phyloP scores from a whole-genome alignment of 1,140 invertebrate genomes.

The Lepidostoma basale region DNA sequence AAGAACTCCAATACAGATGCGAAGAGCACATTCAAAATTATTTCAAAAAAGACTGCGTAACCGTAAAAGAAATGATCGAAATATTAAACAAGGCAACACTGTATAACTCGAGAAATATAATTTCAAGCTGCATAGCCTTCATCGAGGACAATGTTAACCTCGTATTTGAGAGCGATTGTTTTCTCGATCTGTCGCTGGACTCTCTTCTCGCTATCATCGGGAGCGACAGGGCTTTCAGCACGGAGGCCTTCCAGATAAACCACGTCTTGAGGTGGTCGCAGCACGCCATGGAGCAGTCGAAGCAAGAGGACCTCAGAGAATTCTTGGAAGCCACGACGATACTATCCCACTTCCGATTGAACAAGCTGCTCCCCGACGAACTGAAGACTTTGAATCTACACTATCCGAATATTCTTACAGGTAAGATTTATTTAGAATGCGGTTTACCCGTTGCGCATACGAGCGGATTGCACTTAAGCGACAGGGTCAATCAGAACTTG shows the following conservation, averaged over 20 bases:
- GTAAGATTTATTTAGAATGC: neutral
- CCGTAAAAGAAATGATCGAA: neutral
- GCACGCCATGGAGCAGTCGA: neutral
- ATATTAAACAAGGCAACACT: conserved; percentile 21
- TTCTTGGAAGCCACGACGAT: neutral
- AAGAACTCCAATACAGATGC: conserved; percentile 10
- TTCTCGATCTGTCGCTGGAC: conserved; percentile 5
- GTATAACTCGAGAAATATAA: neutral
- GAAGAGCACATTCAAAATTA: neutral
- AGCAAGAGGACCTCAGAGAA: neutral
- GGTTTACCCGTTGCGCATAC: too few species aligned
- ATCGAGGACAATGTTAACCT: conserved; percentile 29
- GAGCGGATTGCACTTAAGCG: neutral
- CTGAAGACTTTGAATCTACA: neutral
- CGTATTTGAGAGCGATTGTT: conserved; percentile 20
- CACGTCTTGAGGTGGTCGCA: neutral
- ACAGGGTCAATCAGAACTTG: conserved; percentile 1
- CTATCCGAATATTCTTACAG: neutral
- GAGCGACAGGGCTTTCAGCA: neutral
- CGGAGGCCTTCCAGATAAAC: neutral
- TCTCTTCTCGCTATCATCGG: conserved; percentile 11
- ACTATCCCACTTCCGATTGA: neutral
- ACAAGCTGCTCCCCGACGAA: neutral
- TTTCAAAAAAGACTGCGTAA: neutral
- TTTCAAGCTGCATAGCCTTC: conserved; percentile 21